Base-by-base conservation (phyloP, 1,140 invertebrate species). In the Lamellibrachia luymesi region DNA sequence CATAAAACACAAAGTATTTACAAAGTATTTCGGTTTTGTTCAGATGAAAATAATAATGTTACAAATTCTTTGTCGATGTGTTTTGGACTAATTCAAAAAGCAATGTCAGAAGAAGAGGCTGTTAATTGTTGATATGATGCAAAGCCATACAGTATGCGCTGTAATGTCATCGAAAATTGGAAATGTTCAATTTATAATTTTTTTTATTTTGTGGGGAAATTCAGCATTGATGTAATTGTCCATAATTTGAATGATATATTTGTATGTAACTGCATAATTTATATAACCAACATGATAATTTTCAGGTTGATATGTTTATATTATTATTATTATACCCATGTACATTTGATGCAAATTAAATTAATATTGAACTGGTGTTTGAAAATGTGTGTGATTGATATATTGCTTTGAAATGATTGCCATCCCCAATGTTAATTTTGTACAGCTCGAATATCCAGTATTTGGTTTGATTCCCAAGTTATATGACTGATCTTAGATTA, bases 291-390 rank as follows among this genome's bases (percentile, higher is more conserved):
- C 64, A 80, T 80, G 64, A 80, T 17, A 80, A 8, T 10, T 80
- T 80, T 80, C 64, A 80, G 64, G 64, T 22, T 80, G 64, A 80
- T 80, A 80, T 80, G 64, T 80, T 80, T 80, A 22, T 80, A 80
- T 80, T 80, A 38, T 38, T 38, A 80, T 80, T 80, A 80, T 22
- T 56, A 56, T 56, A 80, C 64, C 64, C 17, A 17, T 17, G 64
- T 80, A 80, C 64, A 80, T 80, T 80, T 80, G 64, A 80, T 80
- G 64, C 64, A 80, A 80, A 80, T 80, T 80, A 80, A 80, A 80
- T 80, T 80, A 80, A 6, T 22, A 80, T 80, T 80, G 64, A 80
- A 80, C 64, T 80, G 64, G 64, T 80, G 64, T 80, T 80, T 80
- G 52, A 80, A 80, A 80, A 80, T 80, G 64, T 17, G 64, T 10